These are phyloP conservation scores for Pterophyllum scalare DNA, from an alignment of 2,113 vertebrate species.

Conservation along the genomic window DNA sequence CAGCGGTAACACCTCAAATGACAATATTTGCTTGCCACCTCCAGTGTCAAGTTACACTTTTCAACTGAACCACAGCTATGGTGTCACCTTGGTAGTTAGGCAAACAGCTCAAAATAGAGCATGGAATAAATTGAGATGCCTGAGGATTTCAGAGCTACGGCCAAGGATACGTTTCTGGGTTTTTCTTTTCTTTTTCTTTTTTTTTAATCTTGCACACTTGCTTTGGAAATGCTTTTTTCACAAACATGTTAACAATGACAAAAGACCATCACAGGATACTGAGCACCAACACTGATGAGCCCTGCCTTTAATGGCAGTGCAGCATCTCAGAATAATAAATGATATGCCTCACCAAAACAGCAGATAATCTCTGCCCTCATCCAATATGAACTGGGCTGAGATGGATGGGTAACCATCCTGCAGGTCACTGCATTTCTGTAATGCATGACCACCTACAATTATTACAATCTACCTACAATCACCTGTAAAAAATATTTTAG, in stretches of 20 bases:
- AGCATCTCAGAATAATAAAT: not conserved
- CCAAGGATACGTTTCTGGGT: not conserved
- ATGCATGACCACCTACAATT: not conserved
- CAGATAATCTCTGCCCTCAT: not conserved
- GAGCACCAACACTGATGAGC: too few species aligned
- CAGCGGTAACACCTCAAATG: not conserved
- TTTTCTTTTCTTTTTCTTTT: not conserved
- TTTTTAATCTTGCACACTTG: not conserved
- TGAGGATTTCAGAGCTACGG: not conserved
- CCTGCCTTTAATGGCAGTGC: not conserved
- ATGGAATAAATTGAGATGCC: not conserved
- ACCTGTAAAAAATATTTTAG: not conserved
- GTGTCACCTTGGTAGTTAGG: not conserved
- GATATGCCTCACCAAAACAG: too few species aligned
- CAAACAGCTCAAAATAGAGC: not conserved
- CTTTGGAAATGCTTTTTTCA: not conserved
- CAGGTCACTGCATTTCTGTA: not conserved
- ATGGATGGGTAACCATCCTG: accelerated
- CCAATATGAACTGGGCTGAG: not conserved
- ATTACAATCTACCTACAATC: not conserved
- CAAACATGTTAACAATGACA: too few species aligned
- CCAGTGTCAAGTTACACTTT: not conserved
- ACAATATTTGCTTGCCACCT: not conserved
- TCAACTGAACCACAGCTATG: not conserved
- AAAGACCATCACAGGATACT: too few species aligned